Conservation (phyloP, 1,140 invertebrate species). For the Gonioctena quinquepunctata region DNA sequence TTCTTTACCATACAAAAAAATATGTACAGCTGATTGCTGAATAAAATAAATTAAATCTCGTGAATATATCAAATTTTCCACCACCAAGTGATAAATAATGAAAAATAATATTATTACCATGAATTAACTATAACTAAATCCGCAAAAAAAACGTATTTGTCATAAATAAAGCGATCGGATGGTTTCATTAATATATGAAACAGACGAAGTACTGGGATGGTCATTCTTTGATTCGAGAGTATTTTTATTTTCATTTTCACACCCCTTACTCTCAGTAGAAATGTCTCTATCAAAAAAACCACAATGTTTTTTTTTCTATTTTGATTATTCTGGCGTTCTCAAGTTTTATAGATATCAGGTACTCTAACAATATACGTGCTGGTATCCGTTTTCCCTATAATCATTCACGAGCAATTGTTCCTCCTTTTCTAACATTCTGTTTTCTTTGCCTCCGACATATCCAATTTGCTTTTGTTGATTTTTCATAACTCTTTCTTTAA, state of each 20-base stretch:
- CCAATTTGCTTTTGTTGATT: not conserved
- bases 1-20: too few species aligned
- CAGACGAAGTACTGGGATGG: too few species aligned
- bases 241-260: too few species aligned
- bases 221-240: not conserved
- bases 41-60: too few species aligned
- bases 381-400: not conserved
- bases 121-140: too few species aligned
- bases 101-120: too few species aligned
- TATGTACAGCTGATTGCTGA: too few species aligned
- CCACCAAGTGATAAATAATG: too few species aligned
- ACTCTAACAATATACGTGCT: not conserved
- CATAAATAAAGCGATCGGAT: too few species aligned
- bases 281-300: not conserved
- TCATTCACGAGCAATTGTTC: not conserved
- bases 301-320: not conserved
- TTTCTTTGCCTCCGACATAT: not conserved
- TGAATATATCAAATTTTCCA: too few species aligned
- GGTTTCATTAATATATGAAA: too few species aligned
- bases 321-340: conserved; percentile 15
- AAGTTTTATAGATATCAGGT: not conserved
- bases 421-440: not conserved
- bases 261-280: not conserved
- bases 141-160: too few species aligned
- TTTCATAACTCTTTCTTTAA: not conserved